A percentile compares a stretch with the other conserved stretches of the same genome.
phyloP scores from a whole-genome alignment of 2,888 invertebrate genomes.

The Thereva nobilitata region DNA sequence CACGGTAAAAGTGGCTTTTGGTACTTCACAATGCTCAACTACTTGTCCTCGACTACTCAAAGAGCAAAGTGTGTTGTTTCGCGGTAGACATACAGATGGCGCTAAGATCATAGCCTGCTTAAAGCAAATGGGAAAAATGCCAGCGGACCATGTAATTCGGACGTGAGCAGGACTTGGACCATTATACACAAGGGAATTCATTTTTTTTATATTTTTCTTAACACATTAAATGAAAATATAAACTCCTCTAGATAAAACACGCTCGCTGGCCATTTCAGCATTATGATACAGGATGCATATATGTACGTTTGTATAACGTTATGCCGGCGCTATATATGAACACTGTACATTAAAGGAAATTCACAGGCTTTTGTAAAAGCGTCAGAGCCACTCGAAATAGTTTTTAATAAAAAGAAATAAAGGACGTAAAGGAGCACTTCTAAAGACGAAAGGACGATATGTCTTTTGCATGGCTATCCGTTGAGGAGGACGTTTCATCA shows the following conservation, averaged over 20 bases:
- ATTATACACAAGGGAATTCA: neutral
- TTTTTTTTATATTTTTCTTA: neutral
- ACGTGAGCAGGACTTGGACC: too few species aligned
- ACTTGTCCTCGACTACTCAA: constrained; percentile 10
- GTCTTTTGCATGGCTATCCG: constrained; percentile 16
- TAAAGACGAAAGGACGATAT: constrained; percentile 19
- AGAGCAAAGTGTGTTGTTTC: constrained; percentile 10
- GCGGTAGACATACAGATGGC: neutral
- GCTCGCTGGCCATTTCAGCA: constrained; percentile 21
- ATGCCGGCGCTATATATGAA: too few species aligned
- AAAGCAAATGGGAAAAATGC: neutral
- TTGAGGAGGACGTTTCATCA: neutral
- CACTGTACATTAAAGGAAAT: constrained; percentile 8
- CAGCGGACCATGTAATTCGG: constrained; percentile 1
- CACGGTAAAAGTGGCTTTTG: constrained; percentile 2
- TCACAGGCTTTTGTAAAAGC: constrained; percentile 14
- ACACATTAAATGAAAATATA: neutral
- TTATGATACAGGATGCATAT: neutral
- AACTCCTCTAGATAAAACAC: neutral
- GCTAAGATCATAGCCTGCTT: neutral
- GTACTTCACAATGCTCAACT: constrained; percentile 16
- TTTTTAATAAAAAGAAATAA: constrained; percentile 29
- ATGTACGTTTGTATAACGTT: neutral
- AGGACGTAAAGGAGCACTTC: constrained; percentile 17
- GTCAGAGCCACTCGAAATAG: constrained; percentile 28